Conservation (phyloP, 2,113 vertebrate species). For the Platysternon megacephalum region DNA sequence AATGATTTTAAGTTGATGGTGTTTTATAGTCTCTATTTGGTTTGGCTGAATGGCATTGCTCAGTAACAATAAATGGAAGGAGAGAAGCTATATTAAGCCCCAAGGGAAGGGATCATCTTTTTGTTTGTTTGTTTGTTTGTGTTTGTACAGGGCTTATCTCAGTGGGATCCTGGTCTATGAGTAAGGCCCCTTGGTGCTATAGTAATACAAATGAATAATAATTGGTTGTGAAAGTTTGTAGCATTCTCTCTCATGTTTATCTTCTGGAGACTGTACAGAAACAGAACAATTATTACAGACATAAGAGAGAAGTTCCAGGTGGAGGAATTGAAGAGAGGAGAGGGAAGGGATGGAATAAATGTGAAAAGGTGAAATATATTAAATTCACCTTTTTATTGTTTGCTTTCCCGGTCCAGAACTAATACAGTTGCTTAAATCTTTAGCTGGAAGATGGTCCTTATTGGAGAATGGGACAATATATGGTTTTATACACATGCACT, state of each 20-base stretch:
- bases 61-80: neutral
- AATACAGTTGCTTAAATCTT: neutral
- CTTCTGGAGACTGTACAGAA: neutral
- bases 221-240: neutral
- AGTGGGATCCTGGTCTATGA: neutral
- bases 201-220: neutral
- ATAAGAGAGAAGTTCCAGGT: neutral
- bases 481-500: neutral
- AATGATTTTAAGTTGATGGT: neutral
- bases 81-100: neutral
- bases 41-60: neutral
- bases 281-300: neutral
- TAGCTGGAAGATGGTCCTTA: neutral
- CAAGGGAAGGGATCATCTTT: neutral
- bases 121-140: neutral
- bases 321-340: neutral
- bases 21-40: neutral
- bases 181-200: neutral
- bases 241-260: neutral
- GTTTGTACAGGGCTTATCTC: neutral
- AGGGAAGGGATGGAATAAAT: neutral
- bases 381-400: neutral
- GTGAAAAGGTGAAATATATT: neutral
- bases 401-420: neutral
- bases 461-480: neutral